phyloP scores from a whole-genome alignment of 2,888 invertebrate genomes.

The Catocala fraxini region DNA sequence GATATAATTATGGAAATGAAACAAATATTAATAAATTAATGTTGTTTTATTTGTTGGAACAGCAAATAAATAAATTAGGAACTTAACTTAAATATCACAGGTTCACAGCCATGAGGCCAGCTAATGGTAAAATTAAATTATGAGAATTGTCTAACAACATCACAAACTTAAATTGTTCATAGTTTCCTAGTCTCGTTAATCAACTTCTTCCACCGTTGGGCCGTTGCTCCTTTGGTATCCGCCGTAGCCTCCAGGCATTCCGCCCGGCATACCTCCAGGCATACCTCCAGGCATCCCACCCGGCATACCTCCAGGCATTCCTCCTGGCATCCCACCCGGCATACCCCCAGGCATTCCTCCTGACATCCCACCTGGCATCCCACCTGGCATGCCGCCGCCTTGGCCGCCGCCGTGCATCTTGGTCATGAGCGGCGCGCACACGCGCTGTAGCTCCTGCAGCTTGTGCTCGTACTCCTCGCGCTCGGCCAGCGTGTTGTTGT shows the following conservation, averaged over 20 bases:
- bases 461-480: constrained; percentile 89
- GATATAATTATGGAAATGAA: too few species aligned
- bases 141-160: too few species aligned
- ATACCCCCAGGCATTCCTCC: constrained; percentile 27
- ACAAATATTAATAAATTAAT: too few species aligned
- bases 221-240: constrained; percentile 51
- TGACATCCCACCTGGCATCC: not conserved
- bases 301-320: constrained; percentile 31
- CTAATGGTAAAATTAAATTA: too few species aligned
- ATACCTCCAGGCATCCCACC: constrained; percentile 30
- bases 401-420: constrained; percentile 82
- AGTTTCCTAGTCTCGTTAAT: too few species aligned
- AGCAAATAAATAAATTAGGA: too few species aligned
- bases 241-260: constrained; percentile 18
- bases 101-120: too few species aligned
- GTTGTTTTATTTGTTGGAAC: too few species aligned
- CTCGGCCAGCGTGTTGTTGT: constrained; percentile 89
- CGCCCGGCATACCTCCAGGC: constrained; percentile 37
- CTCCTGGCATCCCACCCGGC: constrained; percentile 29
- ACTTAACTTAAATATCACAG: too few species aligned
- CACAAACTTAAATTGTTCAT: too few species aligned
- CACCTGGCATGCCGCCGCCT: constrained; percentile 33
- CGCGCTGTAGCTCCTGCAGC: constrained; percentile 87
- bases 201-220: constrained; percentile 50
- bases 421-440: constrained; percentile 88